Evolutionary conservation across 2,113 vertebrate species (phyloP).

Genomic region (Semicossyphus pulcher): DNA sequence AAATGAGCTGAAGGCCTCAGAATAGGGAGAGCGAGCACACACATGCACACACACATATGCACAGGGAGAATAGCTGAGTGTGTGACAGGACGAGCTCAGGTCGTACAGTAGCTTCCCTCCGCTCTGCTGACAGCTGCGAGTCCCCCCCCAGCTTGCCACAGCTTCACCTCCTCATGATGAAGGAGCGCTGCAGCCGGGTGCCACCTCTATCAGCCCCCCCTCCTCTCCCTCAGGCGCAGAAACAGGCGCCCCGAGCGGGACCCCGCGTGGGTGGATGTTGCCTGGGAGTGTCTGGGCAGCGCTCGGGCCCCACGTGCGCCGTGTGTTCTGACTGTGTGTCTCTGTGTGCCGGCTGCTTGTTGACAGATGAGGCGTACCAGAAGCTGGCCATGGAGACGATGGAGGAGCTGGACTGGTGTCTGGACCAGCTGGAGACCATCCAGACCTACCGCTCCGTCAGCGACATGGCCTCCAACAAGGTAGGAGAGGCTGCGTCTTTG

Average conservation of each 20-base stretch:
- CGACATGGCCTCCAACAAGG: conserved; percentile 99
- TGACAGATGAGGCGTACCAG: conserved; percentile 98
- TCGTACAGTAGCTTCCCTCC: background rate
- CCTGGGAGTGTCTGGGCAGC: conserved; percentile 29
- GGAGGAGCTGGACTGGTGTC: conserved; percentile 99
- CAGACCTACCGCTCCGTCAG: conserved; percentile 99
- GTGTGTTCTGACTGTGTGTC: conserved; percentile 85
- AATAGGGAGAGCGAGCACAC: background rate
- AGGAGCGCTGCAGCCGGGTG: conserved; percentile 78
- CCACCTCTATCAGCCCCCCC: conserved; percentile 67
- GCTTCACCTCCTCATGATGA: conserved; percentile 80
- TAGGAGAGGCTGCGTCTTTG: conserved; percentile 74
- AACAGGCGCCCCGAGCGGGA: conserved; percentile 3
- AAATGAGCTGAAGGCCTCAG: conserved; percentile 43
- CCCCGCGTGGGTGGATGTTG: conserved; percentile 32
- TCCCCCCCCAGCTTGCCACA: conserved; percentile 9
- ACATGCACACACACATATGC: background rate
- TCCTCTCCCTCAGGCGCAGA: conserved; percentile 32
- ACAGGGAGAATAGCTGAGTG: conserved; percentile 1
- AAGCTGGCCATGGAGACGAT: conserved; percentile 98
- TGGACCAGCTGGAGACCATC: conserved; percentile 98
- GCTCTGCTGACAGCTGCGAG: conserved; percentile 45
- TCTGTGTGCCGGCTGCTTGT: conserved; percentile 89
- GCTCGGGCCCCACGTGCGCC: conserved; percentile 29
- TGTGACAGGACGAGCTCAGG: conserved; percentile 19